These are phyloP conservation scores for Chaetodon trifascialis DNA, from an alignment of 2,113 vertebrate species.

Conservation along the genomic window DNA sequence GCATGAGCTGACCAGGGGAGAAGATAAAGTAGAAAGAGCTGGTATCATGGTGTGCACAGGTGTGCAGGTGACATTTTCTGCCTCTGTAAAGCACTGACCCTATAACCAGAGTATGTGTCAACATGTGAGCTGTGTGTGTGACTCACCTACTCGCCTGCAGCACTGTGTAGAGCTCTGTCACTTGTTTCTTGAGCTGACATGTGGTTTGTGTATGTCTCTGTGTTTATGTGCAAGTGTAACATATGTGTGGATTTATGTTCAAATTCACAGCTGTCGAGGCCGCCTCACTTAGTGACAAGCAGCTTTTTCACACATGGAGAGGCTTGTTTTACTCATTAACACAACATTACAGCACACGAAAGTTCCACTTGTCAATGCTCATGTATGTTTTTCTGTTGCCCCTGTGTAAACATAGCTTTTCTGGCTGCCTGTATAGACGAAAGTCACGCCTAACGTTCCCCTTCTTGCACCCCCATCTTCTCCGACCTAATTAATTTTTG, in stretches of 20 bases:
- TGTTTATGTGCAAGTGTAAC: conserved; percentile 52
- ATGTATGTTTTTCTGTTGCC: conserved; percentile 53
- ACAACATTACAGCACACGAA: conserved; percentile 62
- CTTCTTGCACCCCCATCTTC: conserved; percentile 19
- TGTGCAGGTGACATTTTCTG: conserved; percentile 58
- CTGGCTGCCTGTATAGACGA: conserved; percentile 23
- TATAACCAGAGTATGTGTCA: conserved; percentile 52
- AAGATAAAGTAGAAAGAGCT: conserved; percentile 54
- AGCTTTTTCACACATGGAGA: conserved; percentile 33
- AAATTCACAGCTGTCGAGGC: conserved; percentile 54
- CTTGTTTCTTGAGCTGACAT: conserved; percentile 39
- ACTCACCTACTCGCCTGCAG: conserved; percentile 37
- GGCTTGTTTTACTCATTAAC: conserved; percentile 61
- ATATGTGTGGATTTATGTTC: conserved; percentile 53
- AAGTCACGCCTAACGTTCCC: conserved; percentile 9
- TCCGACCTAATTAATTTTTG: conserved; percentile 52
- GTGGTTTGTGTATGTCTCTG: conserved; percentile 40
- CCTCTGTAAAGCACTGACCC: conserved; percentile 33
- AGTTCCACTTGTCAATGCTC: conserved; percentile 58
- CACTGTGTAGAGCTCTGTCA: not conserved
- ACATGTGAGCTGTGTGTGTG: conserved; percentile 29
- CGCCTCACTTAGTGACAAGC: conserved; percentile 24
- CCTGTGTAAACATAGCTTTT: conserved; percentile 53
- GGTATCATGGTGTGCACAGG: conserved; percentile 43
- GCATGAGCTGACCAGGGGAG: conserved; percentile 23